phyloP scores from a whole-genome alignment of 2,888 invertebrate genomes.

The Nomada goodeniana region DNA sequence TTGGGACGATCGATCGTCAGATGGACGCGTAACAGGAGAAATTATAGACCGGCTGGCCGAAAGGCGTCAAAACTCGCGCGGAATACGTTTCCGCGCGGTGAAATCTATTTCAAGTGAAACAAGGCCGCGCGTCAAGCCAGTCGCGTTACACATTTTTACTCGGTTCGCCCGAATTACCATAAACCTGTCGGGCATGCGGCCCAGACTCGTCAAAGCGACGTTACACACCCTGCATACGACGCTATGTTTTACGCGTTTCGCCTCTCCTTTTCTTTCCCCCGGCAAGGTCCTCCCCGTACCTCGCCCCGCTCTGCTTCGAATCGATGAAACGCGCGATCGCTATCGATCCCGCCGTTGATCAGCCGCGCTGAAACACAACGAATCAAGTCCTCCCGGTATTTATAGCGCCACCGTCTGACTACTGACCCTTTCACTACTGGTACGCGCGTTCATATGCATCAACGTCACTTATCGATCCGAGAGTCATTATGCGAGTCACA shows the following conservation, averaged over 20 bases:
- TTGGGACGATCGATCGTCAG: constrained; percentile 14
- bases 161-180: constrained; percentile 64
- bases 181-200: constrained; percentile 58
- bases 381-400: constrained; percentile 63
- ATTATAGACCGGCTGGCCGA: constrained; percentile 39
- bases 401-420: constrained; percentile 62
- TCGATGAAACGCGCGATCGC: constrained; percentile 25
- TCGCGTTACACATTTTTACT: constrained; percentile 67
- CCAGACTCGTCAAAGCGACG: constrained; percentile 35
- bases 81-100: constrained; percentile 60
- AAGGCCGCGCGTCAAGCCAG: constrained; percentile 64
- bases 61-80: constrained; percentile 52
- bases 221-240: constrained; percentile 34
- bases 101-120: constrained; percentile 72
- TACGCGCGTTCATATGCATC: constrained; percentile 61
- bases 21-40: constrained; percentile 34
- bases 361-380: constrained; percentile 53
- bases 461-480: constrained; percentile 63
- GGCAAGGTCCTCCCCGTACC: neutral
- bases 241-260: neutral
- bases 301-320: neutral
- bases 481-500: constrained; percentile 60
- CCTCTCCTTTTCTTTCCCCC: neutral
- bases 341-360: constrained; percentile 57
- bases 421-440: constrained; percentile 63